A percentile compares a stretch with the other conserved stretches of the same genome.
Conservation (phyloP, 2,113 vertebrate species). For the Pelecanoides urinatrix region DNA sequence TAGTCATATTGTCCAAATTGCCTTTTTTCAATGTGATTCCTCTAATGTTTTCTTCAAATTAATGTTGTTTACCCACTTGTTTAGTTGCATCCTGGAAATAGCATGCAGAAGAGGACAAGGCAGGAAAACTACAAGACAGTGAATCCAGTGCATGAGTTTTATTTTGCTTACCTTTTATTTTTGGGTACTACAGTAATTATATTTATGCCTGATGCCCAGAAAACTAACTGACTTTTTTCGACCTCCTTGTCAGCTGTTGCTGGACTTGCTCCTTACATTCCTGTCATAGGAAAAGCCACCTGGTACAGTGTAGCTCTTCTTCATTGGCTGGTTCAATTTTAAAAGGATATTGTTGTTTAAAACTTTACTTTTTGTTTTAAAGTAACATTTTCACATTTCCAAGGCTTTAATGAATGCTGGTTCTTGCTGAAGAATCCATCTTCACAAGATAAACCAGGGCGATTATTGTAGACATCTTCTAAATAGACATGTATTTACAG, state of each 20-base stretch:
- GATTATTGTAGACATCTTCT: background rate
- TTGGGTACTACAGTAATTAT: background rate
- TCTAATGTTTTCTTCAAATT: background rate
- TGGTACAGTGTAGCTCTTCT: background rate
- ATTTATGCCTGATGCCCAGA: background rate
- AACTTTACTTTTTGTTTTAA: background rate
- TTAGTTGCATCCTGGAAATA: background rate
- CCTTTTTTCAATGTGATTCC: background rate
- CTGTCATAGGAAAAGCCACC: background rate
- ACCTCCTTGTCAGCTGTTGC: background rate
- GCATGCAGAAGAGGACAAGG: background rate
- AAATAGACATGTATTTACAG: constrained; percentile 30
- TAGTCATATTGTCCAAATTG: background rate
- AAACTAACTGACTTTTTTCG: background rate
- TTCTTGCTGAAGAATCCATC: constrained; percentile 23
- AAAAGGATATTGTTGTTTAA: background rate
- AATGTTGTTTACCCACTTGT: background rate
- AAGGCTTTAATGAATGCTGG: background rate
- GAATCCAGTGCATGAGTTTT: background rate
- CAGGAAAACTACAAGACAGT: background rate
- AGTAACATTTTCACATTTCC: background rate
- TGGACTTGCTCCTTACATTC: background rate
- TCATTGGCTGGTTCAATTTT: background rate
- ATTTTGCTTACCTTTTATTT: background rate
- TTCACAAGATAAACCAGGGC: background rate